These are phyloP conservation scores for Cardiocondyla obscurior DNA, from an alignment of 1,140 invertebrate species.

Conservation along the genomic window DNA sequence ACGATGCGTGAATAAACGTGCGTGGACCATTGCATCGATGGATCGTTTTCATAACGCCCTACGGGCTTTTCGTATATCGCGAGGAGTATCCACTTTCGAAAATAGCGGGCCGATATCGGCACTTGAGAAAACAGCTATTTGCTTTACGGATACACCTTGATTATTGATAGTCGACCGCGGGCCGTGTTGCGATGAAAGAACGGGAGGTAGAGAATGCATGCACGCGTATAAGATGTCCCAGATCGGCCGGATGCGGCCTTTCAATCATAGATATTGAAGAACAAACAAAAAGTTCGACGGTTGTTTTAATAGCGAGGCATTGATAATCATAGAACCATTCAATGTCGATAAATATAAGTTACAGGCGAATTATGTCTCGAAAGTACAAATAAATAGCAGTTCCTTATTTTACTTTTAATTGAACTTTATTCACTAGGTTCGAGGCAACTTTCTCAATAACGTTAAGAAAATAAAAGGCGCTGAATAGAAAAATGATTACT, in stretches of 20 bases:
- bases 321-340: not conserved
- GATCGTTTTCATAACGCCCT: constrained; percentile 13
- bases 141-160: constrained; percentile 60
- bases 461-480: not conserved
- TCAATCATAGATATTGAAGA: constrained; percentile 13
- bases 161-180: constrained; percentile 56
- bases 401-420: not conserved
- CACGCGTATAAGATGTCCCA: not conserved
- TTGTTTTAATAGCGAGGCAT: not conserved
- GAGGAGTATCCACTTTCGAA: constrained; percentile 45
- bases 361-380: not conserved
- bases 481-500: not conserved
- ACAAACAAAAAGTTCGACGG: not conserved
- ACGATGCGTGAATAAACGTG: not conserved
- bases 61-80: not conserved
- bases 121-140: constrained; percentile 67
- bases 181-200: not conserved
- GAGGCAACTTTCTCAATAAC: not conserved
- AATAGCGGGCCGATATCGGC: constrained; percentile 37
- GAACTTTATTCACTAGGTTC: not conserved
- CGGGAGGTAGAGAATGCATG: not conserved
- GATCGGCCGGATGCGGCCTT: constrained; percentile 25
- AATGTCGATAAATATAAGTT: not conserved
- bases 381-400: constrained; percentile 1
- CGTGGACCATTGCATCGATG: not conserved